Percentiles rank a stretch among this genome's conserved stretches.
Conservation (phyloP, 2,113 vertebrate genomes). For the Antechinus flavipes region DNA sequence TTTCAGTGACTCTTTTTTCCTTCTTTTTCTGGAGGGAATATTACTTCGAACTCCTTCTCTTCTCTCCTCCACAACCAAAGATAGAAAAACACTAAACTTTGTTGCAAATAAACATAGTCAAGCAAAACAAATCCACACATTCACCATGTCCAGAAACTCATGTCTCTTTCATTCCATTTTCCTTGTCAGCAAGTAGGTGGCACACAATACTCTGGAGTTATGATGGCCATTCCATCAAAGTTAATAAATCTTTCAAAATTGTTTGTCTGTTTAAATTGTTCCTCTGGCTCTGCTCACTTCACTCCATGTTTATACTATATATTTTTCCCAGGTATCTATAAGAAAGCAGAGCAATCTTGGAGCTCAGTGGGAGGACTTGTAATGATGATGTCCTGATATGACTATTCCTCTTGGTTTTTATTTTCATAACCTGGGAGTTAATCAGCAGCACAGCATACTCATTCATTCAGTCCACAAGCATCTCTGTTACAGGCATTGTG, state of each 20-base stretch:
- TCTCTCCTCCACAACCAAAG: background rate
- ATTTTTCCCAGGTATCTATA: background rate
- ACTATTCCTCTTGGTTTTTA: background rate
- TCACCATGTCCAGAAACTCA: background rate
- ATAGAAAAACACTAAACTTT: background rate
- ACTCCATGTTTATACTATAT: background rate
- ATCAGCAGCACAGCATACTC: background rate
- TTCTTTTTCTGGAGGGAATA: background rate
- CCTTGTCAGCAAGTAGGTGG: background rate
- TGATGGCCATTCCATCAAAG: background rate
- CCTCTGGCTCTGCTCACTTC: background rate
- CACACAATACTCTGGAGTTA: background rate
- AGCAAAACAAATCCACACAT: background rate
- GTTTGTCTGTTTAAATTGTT: background rate
- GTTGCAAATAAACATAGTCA: background rate
- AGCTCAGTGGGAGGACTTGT: background rate
- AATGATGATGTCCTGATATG: background rate
- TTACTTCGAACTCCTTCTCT: background rate
- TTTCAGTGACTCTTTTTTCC: background rate
- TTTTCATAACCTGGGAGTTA: background rate
- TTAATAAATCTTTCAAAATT: background rate
- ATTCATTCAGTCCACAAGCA: background rate
- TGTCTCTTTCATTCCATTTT: background rate
- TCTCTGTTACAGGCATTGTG: background rate
- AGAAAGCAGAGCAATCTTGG: background rate